Base-by-base conservation (phyloP, 1,140 invertebrate species). In the Procambarus clarkii region DNA sequence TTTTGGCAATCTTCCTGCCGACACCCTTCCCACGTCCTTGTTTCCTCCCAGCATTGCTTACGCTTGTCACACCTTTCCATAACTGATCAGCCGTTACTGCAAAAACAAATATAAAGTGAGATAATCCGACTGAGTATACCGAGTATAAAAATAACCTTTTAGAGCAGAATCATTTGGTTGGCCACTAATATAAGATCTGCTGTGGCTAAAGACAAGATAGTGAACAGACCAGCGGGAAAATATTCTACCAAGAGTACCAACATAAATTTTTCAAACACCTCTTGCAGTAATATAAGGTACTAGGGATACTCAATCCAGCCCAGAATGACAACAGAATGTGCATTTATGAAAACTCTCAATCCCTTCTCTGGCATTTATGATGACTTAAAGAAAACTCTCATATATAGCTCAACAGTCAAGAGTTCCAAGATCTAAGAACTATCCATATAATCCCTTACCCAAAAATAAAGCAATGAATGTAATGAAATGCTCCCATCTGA, bases 1-100 rank as follows among this genome's bases (percentile, higher is more conserved):
- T 96, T 94, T 97, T 97, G 18, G 96, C 95, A 24, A 96, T 95
- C 93, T 96, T 97, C 91, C 96, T 96, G 15, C 97, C 96, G 48
- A 96, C 94, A 84, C 97, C 97, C 95, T 96, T 98, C n/a, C 96
- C 98, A 95, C 99, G 96, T 89, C 99, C 99, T 95, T 98, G 96
- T 94, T 98, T 98, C 93, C 95, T 97, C 91, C 99, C 99, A 93
- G 98, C 97, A 96, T 98, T 99, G 96, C 98, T 99, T 1, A 99
- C 98, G 93, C 97, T 97, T 4, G 97, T 98, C 1, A 99, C 97
- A 71, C 98, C 97, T 94, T 98, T 98, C 99, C 99, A 99, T 93
- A 99, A 94, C 79, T 97, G 95, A 34, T 97, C 96, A 34, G 97
- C 98, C 87, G 97, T 95, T 79, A 97, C 97, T 98, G 93, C 76